Base-by-base conservation (phyloP, 2,888 invertebrate genomes). In the Slavum lentiscoides region DNA sequence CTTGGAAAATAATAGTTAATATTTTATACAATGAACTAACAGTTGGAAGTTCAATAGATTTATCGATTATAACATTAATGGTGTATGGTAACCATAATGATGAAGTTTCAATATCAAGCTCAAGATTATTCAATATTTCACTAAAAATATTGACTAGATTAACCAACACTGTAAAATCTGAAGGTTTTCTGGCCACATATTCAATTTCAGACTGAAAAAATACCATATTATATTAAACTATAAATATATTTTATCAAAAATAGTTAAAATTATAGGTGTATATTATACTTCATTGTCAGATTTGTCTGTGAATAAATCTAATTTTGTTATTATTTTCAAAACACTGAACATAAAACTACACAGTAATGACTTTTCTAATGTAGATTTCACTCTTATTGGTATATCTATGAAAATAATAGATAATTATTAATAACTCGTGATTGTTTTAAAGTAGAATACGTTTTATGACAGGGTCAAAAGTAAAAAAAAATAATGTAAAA, bases 1-100 rank as follows among this genome's bases (percentile, higher is more conserved):
- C 43, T 53, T 53, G 61, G 43, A 62, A 62, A 53, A 74, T 64
- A 62, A 53, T 19, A 19, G 62, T 30, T 49, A 74, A n/a, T 49
- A 74, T 49, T n/a, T 7, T 74, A 74, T 74, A 74, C n/a, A 74
- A 49, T 64, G 74, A 74, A 74, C 74, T 74, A 53, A 64, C 64
- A 74, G 30, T 74, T n/a, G 74, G 74, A 66, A 55, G 9, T 55
- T 74, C 37, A 8, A 66, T 66, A 37, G 66, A 74, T 58, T 58
- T 53, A 21, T 74, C 39, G 8, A 74, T 74, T 39, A 74, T 39
- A 55, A 23, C 37, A 66, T 55, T 39, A 9, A 66, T 13, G 23
- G 66, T 55, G 39, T 74, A 21, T 17, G 74, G 66, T 39, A 74
- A 66, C 74, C 74, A 74, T 3, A 39, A 39, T 55, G 21, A 66